These are phyloP conservation scores for Triplophysa rosa DNA, from an alignment of 2,113 vertebrate species.

Conservation along the genomic window DNA sequence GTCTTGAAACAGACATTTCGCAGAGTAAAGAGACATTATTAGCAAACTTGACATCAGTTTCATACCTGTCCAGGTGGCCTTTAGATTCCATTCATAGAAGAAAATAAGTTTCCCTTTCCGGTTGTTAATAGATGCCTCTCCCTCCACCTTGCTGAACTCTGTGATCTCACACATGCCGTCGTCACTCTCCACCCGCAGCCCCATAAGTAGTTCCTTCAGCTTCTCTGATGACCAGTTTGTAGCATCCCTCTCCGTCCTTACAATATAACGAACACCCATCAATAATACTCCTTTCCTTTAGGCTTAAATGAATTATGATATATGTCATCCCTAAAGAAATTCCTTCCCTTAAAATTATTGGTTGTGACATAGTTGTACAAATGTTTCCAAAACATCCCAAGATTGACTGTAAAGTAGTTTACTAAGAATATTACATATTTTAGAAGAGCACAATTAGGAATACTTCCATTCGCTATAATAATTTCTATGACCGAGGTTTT, in stretches of 20 bases:
- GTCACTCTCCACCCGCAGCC: conserved; percentile 79
- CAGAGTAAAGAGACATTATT: too few relatives aligned
- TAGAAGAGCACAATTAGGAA: too few relatives aligned
- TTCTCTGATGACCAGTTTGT: conserved; percentile 95
- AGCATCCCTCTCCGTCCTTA: conserved; percentile 94
- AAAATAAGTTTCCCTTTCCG: conserved; percentile 98
- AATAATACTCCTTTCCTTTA: not conserved
- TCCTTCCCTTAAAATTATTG: too few relatives aligned
- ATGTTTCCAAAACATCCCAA: not conserved
- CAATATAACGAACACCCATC: not conserved
- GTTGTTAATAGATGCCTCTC: conserved; percentile 97
- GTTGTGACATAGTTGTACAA: too few relatives aligned
- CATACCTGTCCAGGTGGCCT: conserved; percentile 88
- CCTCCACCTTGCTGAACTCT: conserved; percentile 88
- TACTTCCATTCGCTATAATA: too few relatives aligned
- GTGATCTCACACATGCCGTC: conserved; percentile 91
- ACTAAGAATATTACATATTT: too few relatives aligned
- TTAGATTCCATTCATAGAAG: conserved; percentile 95
- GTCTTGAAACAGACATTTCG: too few relatives aligned
- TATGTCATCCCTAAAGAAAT: not conserved
- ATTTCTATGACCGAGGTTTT: too few relatives aligned
- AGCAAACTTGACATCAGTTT: not conserved
- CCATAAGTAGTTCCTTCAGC: conserved; percentile 84
- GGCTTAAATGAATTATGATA: not conserved
- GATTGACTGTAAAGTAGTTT: too few relatives aligned